Conservation (phyloP, 2,113 vertebrate genomes). For the Macroglossus sobrinus region DNA sequence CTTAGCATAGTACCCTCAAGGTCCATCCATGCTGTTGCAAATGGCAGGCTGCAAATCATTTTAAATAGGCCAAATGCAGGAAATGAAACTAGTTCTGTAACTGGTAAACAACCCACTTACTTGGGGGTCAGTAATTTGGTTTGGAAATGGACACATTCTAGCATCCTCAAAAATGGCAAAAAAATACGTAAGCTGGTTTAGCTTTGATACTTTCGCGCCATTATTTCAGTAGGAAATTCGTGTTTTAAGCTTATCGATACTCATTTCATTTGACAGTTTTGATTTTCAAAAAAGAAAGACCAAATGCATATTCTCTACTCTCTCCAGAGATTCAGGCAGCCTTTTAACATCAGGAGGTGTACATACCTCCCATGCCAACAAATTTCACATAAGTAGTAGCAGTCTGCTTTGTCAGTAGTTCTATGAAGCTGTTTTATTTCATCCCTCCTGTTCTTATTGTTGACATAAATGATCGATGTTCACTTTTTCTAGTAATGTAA, state of each 20-base stretch:
- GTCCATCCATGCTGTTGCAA: neutral
- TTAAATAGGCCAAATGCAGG: neutral
- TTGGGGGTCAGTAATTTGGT: slow-evolving; percentile 28
- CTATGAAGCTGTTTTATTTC: neutral
- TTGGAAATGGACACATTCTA: neutral
- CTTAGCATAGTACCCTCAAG: neutral
- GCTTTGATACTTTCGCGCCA: neutral
- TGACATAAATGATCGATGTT: neutral
- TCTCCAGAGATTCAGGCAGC: neutral
- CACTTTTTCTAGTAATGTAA: neutral
- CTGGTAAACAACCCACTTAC: neutral
- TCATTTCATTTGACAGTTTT: slow-evolving; percentile 37
- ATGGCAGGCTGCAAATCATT: neutral
- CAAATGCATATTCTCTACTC: neutral
- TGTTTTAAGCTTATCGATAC: neutral
- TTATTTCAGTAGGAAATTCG: slow-evolving; percentile 19
- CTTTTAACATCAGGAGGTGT: neutral
- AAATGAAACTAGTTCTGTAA: slow-evolving; percentile 23
- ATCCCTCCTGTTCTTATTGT: neutral
- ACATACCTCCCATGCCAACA: neutral
- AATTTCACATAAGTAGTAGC: neutral
- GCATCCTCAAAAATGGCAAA: slow-evolving; percentile 13
- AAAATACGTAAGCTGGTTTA: neutral
- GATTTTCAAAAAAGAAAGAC: slow-evolving; percentile 27
- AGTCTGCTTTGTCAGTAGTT: neutral